Evolutionary conservation across 1,140 invertebrate genomes (phyloP).

Genomic region (Drosophila albomicans): DNA sequence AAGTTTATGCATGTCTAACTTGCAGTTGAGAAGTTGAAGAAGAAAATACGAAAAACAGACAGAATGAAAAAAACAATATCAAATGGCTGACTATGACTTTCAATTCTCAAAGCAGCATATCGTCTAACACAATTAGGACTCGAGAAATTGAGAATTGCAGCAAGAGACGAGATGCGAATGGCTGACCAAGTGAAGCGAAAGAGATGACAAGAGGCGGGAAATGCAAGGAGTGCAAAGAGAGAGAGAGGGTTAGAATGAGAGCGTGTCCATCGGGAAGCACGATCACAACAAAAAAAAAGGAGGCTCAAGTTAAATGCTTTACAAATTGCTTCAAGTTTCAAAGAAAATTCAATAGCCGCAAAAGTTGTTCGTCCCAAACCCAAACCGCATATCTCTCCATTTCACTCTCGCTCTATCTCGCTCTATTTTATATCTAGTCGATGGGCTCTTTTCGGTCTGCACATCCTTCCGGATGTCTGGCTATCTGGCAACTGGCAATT

Average conservation of each 20-base stretch:
- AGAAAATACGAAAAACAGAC: too few species aligned
- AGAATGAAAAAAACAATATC: neutral
- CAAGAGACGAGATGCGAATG: too few species aligned
- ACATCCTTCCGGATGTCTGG: constrained; percentile 21
- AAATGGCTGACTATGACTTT: neutral
- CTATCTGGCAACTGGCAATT: constrained; percentile 31
- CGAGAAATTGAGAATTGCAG: neutral
- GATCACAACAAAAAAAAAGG: constrained; percentile 1
- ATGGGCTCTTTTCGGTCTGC: constrained; percentile 1
- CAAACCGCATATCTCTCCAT: constrained; percentile 6
- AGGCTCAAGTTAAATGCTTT: constrained; percentile 42
- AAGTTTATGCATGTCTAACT: too few species aligned
- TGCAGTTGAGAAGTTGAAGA: too few species aligned
- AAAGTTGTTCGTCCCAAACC: constrained; percentile 24
- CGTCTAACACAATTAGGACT: too few species aligned
- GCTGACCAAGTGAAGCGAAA: too few species aligned
- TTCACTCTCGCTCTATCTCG: neutral
- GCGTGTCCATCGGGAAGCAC: constrained; percentile 4
- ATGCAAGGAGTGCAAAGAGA: neutral
- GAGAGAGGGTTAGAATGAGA: neutral
- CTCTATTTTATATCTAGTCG: neutral
- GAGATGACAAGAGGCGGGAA: too few species aligned
- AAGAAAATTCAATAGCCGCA: constrained; percentile 54
- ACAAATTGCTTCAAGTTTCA: constrained; percentile 50
- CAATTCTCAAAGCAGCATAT: constrained; percentile 4